Base-by-base conservation (phyloP, 1,140 invertebrate genomes). In the Dreissena polymorpha region DNA sequence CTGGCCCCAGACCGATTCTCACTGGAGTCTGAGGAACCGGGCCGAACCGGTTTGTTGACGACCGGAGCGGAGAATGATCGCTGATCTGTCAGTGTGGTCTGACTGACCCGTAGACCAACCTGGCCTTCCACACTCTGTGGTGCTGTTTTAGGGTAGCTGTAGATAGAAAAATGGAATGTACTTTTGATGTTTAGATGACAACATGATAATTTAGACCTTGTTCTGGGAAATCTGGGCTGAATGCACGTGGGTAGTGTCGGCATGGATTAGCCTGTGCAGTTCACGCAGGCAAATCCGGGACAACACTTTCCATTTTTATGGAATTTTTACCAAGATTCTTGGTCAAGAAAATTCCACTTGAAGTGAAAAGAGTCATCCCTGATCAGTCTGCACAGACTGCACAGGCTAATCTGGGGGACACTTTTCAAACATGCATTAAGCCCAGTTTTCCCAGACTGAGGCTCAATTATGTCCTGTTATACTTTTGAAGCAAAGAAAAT, bases 131-230 rank as follows among this genome's bases (percentile, higher is more conserved):
- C 87, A 63, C 87, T 84, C 75, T 87, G 88, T 25, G 91, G 90
- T 0, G 90, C 89, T 68, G 90, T 91, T 60, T 87, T 89, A 23
- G 90, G 90, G 64, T 87, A 89, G 25, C 90, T 91, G 86, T 50
- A 86, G 81, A 71, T 50, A 86, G 81, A 71, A 18, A 50, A 51
- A 68, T 10, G 29, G 16, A 25, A 69, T 25, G 18, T 69, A 16
- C 16, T 18, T 69, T 21, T 21, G 6, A 69, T 69, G 27, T 21
- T 69, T 18, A 3, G 67, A 18, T 25, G 21, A 25, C 2, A 25
- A 16, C 25, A 14, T 39, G 12, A 21, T 49, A 10, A 50, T 29
- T 39, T 16, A 39, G 12, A 5, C 0, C 16, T 21, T n/a, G n/a
- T 10, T 23, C 10, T 74, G n/a, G 63, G 18, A 64, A 29, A 25